Conservation (phyloP, 2,113 vertebrate species). For the Sciurus niger region DNA sequence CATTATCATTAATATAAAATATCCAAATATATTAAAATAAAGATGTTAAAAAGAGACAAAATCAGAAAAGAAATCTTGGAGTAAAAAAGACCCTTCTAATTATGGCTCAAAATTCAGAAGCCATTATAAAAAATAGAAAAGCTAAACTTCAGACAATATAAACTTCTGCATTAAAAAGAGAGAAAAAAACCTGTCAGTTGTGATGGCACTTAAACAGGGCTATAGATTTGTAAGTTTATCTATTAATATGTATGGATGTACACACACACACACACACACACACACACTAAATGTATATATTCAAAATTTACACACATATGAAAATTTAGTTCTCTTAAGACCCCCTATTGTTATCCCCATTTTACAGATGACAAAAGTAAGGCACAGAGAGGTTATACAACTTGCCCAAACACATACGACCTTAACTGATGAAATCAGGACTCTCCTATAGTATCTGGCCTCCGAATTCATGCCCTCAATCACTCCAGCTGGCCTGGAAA, state of each 20-base stretch:
- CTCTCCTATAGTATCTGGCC: neutral
- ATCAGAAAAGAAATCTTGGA: no score
- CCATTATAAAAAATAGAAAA: no score
- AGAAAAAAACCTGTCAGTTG: no score
- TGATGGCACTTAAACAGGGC: neutral
- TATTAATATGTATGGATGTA: neutral
- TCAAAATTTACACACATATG: neutral
- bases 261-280: neutral
- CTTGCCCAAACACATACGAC: neutral
- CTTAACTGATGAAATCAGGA: neutral
- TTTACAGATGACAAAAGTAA: conserved; percentile 44
- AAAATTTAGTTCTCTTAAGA: conserved; percentile 40
- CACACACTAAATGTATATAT: neutral
- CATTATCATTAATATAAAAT: no score
- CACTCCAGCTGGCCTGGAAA: neutral
- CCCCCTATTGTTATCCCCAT: neutral
- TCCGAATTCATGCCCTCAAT: neutral
- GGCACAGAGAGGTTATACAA: neutral
- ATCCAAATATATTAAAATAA: no score
- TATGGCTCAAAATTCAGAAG: no score
- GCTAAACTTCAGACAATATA: no score
- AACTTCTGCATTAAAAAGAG: no score
- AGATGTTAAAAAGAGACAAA: no score
- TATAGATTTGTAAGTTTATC: neutral
- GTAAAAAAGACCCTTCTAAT: no score